Base-by-base conservation (phyloP, 1,140 invertebrate species). In the Vollenhovia emeryi region DNA sequence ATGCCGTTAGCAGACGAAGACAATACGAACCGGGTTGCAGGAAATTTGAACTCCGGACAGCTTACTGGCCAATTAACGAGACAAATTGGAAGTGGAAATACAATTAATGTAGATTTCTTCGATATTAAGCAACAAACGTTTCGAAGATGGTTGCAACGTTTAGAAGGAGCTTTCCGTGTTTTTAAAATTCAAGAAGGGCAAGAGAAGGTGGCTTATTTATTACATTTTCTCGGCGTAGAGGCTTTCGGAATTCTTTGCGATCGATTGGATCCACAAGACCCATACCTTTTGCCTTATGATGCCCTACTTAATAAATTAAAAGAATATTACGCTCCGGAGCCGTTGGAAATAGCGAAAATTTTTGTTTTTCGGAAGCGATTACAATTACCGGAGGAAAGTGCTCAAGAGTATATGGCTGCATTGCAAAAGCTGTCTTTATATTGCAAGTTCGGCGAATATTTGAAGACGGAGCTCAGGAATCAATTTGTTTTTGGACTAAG, bases 301-400 rank as follows among this genome's bases (percentile, higher is more conserved):
- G 18, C 21, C 7, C 9, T 91, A 13, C 15, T 57, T 0, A 33
- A n/a, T 0, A 84, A 71, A 30, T 71, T 91, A 24, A 36, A 84
- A 64, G 74, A 86, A 13, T 86, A 76, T 36, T 91, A 88, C 40
- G 68, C 48, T 1, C 87, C 88, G 24, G 59, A 48, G 33, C 78
- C 85, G 7, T 68, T 90, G 30, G 91, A 90, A 60, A 90, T 91
- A 24, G 84, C 87, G 13, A 87, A 90, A 66, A 90, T 86, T 57
- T 90, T 79, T 40, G 18, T 66, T 5, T 91, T 91, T 68, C 75
- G 89, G 9, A 55, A 76, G 21, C 75, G 88, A 24, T 86, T 86
- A 52, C 91, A 92, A 66, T 18, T 86, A 15, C 30, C 55, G 0
- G 85, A 85, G 7, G 87, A 92, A 79, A 59, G 43, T 0, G 60